Percentiles rank a stretch among this genome's conserved stretches.
These are phyloP conservation scores for Patella vulgata DNA, from an alignment of 1,140 invertebrate species.

Conservation along the genomic window DNA sequence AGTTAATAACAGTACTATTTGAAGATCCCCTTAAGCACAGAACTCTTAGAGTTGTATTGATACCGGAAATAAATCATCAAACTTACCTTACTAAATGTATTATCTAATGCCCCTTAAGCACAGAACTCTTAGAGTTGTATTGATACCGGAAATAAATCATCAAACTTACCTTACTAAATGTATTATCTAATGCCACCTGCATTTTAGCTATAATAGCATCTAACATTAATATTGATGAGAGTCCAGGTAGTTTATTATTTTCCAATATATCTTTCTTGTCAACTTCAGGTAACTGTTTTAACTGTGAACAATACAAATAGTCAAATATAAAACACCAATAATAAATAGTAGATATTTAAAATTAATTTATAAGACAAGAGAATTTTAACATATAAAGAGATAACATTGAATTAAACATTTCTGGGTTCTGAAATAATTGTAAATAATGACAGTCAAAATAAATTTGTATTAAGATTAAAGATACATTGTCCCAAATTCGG, in stretches of 20 bases:
- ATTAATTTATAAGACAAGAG: neutral
- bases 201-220: constrained; percentile 77
- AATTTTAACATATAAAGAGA: neutral
- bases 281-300: constrained; percentile 60
- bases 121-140: no score
- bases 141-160: no score
- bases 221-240: constrained; percentile 75
- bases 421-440: constrained; percentile 26
- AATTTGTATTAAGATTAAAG: no score
- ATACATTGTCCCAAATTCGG: no score
- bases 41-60: no score
- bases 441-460: no score
- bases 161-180: constrained; percentile 61
- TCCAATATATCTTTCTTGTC: constrained; percentile 44
- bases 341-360: neutral
- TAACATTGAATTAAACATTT: neutral
- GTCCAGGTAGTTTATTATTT: constrained; percentile 70
- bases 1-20: no score
- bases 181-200: constrained; percentile 74
- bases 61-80: no score
- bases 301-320: constrained; percentile 52
- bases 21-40: no score
- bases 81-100: constrained; percentile 35
- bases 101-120: no score
- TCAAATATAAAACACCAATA: no score